These are phyloP conservation scores for Abramis brama DNA, from an alignment of 2,113 vertebrate genomes.

Conservation along the genomic window DNA sequence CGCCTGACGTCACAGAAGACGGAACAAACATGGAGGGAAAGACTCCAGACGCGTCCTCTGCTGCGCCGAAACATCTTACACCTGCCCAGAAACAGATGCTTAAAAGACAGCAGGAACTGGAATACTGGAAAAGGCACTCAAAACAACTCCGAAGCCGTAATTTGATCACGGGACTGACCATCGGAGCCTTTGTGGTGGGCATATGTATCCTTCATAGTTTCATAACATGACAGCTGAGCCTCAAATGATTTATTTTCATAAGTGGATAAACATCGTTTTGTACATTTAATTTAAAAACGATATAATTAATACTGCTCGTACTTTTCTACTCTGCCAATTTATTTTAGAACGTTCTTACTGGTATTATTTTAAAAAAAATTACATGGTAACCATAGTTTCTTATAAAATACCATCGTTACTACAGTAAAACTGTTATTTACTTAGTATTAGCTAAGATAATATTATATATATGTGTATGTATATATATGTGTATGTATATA, in stretches of 20 bases:
- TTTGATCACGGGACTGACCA: slow-evolving; percentile 75
- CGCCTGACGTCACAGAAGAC: neutral
- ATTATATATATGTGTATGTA: too few species aligned
- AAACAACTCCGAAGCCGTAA: slow-evolving; percentile 76
- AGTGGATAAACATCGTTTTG: neutral
- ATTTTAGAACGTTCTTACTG: too few species aligned
- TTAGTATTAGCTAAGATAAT: too few species aligned
- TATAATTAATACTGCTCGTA: neutral
- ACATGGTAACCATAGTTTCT: too few species aligned
- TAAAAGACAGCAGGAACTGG: slow-evolving; percentile 67
- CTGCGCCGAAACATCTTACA: slow-evolving; percentile 45
- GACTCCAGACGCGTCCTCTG: neutral
- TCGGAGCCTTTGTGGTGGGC: slow-evolving; percentile 79
- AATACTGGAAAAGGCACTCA: slow-evolving; percentile 70
- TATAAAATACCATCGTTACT: neutral
- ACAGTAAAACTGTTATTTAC: too few species aligned
- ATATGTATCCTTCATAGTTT: slow-evolving; percentile 83
- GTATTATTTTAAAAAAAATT: too few species aligned
- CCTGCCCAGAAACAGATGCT: slow-evolving; percentile 69
- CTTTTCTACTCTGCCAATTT: neutral
- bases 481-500: too few species aligned
- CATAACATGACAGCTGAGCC: neutral
- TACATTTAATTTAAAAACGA: neutral
- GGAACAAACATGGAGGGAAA: slow-evolving; percentile 14
- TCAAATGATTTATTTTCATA: neutral